These are phyloP conservation scores for Brachynemurus nebulosus DNA, from an alignment of 2,888 invertebrate species.

Conservation along the genomic window DNA sequence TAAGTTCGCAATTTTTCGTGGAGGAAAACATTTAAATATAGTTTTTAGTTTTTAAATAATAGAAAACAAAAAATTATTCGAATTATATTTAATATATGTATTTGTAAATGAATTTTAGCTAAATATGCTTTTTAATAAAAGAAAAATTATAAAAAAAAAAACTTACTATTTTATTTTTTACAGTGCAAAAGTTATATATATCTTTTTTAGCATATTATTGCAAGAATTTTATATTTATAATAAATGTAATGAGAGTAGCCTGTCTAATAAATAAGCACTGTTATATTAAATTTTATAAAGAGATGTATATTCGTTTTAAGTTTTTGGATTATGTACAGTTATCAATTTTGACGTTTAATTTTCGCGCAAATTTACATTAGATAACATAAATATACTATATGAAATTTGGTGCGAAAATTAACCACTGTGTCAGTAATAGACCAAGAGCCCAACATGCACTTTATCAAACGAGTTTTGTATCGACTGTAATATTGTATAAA, in stretches of 20 bases:
- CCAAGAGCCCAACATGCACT: too few species aligned
- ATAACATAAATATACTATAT: too few species aligned
- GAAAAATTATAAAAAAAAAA: background rate
- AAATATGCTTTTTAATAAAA: constrained; percentile 8
- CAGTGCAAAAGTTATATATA: background rate
- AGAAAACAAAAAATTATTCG: constrained; percentile 4
- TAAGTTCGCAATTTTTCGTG: constrained; percentile 1
- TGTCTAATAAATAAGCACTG: constrained; percentile 1
- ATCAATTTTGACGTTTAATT: too few species aligned
- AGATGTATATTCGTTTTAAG: constrained; percentile 1
- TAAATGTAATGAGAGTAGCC: constrained; percentile 1
- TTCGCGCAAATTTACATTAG: too few species aligned
- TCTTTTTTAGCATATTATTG: background rate
- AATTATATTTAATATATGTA: constrained; percentile 10
- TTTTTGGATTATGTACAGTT: background rate
- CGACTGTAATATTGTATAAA: too few species aligned
- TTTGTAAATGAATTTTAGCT: constrained; percentile 10
- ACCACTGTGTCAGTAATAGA: too few species aligned
- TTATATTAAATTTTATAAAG: constrained; percentile 1
- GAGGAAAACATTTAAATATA: too few species aligned
- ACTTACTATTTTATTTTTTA: constrained; percentile 1
- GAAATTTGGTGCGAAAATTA: too few species aligned
- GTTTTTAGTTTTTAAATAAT: too few species aligned
- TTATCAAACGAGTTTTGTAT: too few species aligned
- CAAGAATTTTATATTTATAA: constrained; percentile 2